Conservation (phyloP, 2,113 vertebrate genomes). For the Saccopteryx leptura region DNA sequence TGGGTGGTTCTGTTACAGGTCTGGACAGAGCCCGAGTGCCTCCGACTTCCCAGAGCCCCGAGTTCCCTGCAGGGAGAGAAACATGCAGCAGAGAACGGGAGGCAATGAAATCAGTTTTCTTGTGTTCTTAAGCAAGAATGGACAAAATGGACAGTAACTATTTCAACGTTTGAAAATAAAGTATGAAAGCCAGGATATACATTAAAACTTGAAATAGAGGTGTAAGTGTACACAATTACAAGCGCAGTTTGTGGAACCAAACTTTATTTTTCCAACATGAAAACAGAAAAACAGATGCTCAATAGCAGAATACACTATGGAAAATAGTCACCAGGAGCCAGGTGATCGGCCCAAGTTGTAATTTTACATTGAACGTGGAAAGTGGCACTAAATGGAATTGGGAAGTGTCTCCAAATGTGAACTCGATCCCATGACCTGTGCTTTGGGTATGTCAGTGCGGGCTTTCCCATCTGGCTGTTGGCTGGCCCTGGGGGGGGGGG, state of each 20-base stretch:
- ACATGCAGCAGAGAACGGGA: neutral
- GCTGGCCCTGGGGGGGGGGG: fast-evolving
- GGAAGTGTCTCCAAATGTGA: neutral
- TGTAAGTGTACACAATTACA: neutral
- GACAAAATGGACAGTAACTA: neutral
- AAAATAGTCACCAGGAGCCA: neutral
- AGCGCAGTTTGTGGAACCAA: neutral
- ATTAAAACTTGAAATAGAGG: neutral
- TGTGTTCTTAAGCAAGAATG: neutral
- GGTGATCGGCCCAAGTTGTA: neutral
- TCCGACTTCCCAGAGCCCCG: neutral
- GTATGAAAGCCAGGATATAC: neutral
- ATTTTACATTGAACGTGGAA: neutral
- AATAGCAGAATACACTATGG: neutral
- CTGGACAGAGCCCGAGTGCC: neutral
- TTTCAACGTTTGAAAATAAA: constrained; percentile 19
- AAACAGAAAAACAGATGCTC: neutral
- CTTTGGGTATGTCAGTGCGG: neutral
- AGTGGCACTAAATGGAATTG: neutral
- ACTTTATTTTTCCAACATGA: constrained; percentile 13
- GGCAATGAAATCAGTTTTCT: neutral
- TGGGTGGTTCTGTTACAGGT: neutral
- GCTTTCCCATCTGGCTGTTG: neutral
- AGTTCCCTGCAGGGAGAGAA: neutral
- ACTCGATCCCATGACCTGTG: neutral